Base-by-base conservation (phyloP, 1,140 invertebrate species). In the Lucilia sericata region DNA sequence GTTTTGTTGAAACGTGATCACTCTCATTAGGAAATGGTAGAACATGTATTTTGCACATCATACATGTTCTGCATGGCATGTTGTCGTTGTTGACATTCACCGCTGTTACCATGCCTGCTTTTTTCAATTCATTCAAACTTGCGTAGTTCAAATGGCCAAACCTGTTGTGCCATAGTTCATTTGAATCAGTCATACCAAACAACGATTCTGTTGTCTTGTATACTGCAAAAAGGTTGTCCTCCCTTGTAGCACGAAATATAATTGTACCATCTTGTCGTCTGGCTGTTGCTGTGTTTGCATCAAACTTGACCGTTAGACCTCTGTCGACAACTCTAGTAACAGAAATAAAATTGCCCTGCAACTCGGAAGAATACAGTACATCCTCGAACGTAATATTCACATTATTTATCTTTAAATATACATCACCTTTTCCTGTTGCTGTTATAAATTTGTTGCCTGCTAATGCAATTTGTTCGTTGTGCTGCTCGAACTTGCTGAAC, bases 141-240 rank as follows among this genome's bases (percentile, higher is more conserved):
- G 78, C 3, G 9, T 84, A 75, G 82, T 89, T 88, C 42, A 88
- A 85, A 84, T 88, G 88, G 0, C 86, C 86, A 85, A 86, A 87
- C 83, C 85, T 84, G 30, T 85, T 85, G 83, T 88, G 86, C 87
- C 85, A 91, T 55, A 42, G 78, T 83, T 30, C 86, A 82, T 19
- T 84, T 10, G 7, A 14, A n/a, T 12, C 13, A 13, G 5, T 7
- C 8, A 9, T 47, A 9, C 36, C 21, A 83, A 47, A 74, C 60
- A n/a, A 4, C 21, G 8, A 42, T 83, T 49, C 55, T 49, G 78
- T 82, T 82, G 19, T 65, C 34, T 30, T 60, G 8, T 25, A 9
- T 14, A 25, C 9, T 12, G 9, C 12, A 82, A 82, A 82, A 14
- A 65, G 13, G 12, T 70, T 70, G 36, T 70, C 12, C 12, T 82